Evolutionary conservation across 2,113 vertebrate species (phyloP).

Genomic region (Callaeas wilsoni): DNA sequence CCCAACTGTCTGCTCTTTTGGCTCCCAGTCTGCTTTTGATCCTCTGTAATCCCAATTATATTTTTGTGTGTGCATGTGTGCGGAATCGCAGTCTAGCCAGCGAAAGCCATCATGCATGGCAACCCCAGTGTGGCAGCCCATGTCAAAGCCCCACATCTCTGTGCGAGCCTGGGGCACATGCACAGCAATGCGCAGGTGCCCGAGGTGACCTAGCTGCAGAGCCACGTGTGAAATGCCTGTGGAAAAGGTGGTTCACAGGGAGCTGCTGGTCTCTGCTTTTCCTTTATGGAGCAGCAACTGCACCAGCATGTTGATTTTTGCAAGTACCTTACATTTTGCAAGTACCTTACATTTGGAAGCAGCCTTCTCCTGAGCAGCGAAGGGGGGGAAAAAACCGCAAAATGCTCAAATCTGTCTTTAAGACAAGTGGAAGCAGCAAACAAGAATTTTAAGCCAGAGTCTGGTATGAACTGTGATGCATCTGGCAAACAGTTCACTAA

Average conservation of each 20-base stretch:
- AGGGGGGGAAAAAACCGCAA: rapidly evolving
- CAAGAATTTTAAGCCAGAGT: neutral
- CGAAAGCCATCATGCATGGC: neutral
- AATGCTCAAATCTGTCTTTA: neutral
- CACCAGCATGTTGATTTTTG: neutral
- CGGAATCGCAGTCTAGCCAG: neutral
- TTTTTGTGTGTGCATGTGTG: neutral
- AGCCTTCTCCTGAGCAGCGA: neutral
- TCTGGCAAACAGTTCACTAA: neutral
- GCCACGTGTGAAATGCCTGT: rapidly evolving
- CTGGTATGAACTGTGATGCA: neutral
- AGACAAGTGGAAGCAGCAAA: neutral
- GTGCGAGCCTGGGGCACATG: rapidly evolving
- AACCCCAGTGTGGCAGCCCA: neutral
- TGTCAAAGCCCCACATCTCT: neutral
- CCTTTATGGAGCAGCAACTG: rapidly evolving
- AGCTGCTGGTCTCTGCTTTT: neutral
- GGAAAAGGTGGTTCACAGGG: neutral
- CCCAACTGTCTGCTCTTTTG: neutral
- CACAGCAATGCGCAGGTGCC: rapidly evolving
- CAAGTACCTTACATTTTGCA: neutral
- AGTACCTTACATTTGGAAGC: neutral
- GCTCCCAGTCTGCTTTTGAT: neutral
- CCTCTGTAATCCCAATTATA: neutral
- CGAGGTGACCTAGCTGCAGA: neutral